Base-by-base conservation (phyloP, 2,113 vertebrate genomes). In the Dascyllus trimaculatus region DNA sequence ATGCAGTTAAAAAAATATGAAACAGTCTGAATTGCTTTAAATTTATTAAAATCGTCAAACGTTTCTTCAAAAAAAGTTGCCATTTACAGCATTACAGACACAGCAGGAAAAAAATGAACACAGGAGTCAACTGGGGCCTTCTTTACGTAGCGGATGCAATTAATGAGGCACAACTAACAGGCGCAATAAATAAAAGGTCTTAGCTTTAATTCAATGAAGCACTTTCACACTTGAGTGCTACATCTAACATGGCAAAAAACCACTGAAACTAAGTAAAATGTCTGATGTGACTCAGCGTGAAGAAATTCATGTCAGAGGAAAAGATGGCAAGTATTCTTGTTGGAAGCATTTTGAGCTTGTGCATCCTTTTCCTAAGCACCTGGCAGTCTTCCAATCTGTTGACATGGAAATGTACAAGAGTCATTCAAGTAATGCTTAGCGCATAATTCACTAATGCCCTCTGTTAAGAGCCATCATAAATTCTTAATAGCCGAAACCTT, bases 301-400 rank as follows among this genome's bases (percentile, higher is more conserved):
- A 56, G 13, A 43, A 26, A 43, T 32, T 0, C 18, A 43, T 17
- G 43, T 73, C 17, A 10, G 26, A 84, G 15, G 54, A 59, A 49
- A 64, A 22, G 57, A 62, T 46, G 65, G 64, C 57, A 53, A n/a
- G 21, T 24, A 15, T 71, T 81, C 63, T 15, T 57, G 61, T 43
- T 53, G 48, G 58, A 71, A 38, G 49, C 49, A 26, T 71, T n/a
- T 49, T 18, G 8, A 52, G 24, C 17, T 24, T 22, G 2, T 21
- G 9, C 43, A 25, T 70, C 64, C 26, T 49, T 67, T n/a, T 13
- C 38, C 52, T 32, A 45, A 1, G 13, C 56, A 51, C 32, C 75
- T 24, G 71, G 78, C 76, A 76, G 75, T 80, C 72, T 49, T 84
- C 64, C 70, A 67, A 52, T 71, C 89, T 90, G 88, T 56, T 85